phyloP scores from a whole-genome alignment of 1,140 invertebrate species.

The Leptinotarsa lineolata region DNA sequence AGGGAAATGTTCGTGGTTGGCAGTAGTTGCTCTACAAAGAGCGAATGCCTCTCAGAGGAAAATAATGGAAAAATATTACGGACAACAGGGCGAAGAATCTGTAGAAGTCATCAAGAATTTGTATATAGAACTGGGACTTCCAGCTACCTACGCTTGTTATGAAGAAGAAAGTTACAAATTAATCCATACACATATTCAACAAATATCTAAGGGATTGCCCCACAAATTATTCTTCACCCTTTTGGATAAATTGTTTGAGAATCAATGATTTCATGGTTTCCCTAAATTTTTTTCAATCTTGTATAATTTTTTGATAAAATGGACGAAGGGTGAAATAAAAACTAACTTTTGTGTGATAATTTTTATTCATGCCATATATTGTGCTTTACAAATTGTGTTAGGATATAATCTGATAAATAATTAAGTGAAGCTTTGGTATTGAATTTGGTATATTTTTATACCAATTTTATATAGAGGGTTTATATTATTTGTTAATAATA shows the following conservation, averaged over 20 bases:
- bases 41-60: constrained; percentile 74
- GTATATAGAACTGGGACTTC: constrained; percentile 79
- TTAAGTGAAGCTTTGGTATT: not conserved
- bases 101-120: constrained; percentile 75
- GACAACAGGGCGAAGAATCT: constrained; percentile 68
- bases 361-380: not conserved
- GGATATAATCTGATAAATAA: not conserved
- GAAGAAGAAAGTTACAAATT: constrained; percentile 86
- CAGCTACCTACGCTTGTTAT: constrained; percentile 77
- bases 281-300: no score
- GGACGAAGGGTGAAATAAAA: no score
- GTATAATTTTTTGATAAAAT: no score
- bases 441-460: constrained; percentile 3
- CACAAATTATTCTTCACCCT: constrained; percentile 83
- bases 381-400: not conserved
- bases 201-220: constrained; percentile 78
- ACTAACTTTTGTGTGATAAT: not conserved
- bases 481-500: constrained; percentile 7
- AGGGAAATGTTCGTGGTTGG: constrained; percentile 95
- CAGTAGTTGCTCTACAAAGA: constrained; percentile 87
- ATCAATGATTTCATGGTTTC: constrained; percentile 50
- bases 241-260: constrained; percentile 75
- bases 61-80: constrained; percentile 83
- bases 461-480: constrained; percentile 1
- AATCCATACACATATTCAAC: constrained; percentile 82